Evolutionary conservation across 2,888 invertebrate species (phyloP).

Genomic region (Dasypolia templi): DNA sequence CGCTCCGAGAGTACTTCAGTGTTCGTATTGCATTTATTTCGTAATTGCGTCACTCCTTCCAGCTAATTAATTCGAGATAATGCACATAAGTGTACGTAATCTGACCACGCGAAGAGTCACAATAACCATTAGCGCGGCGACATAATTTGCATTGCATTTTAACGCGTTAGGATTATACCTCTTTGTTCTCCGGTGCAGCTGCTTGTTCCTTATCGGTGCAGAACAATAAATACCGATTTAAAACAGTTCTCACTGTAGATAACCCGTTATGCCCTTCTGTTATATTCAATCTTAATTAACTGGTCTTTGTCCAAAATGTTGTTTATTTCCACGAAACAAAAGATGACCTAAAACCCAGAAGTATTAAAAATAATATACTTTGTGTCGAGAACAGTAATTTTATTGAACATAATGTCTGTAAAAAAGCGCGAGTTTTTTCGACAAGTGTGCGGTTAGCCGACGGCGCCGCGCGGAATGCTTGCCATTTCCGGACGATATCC

Average conservation of each 20-base stretch:
- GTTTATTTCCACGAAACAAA: slow-evolving; percentile 54
- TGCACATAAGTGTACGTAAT: slow-evolving; percentile 79
- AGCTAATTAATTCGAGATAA: slow-evolving; percentile 82
- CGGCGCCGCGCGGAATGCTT: slow-evolving; percentile 86
- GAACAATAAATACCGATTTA: slow-evolving; percentile 86
- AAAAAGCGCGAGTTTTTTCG: slow-evolving; percentile 79
- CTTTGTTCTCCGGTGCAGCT: slow-evolving; percentile 88
- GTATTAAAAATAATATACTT: slow-evolving; percentile 25
- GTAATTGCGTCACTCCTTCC: slow-evolving; percentile 77
- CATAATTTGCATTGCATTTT: slow-evolving; percentile 80
- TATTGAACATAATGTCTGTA: slow-evolving; percentile 63
- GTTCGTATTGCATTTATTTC: slow-evolving; percentile 45
- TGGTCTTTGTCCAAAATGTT: slow-evolving; percentile 60
- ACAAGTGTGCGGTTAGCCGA: slow-evolving; percentile 79
- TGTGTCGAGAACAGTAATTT: slow-evolving; percentile 48
- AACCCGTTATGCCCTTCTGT: slow-evolving; percentile 75
- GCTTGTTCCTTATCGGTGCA: slow-evolving; percentile 83
- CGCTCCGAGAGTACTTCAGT: slow-evolving; percentile 11
- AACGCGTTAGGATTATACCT: slow-evolving; percentile 81
- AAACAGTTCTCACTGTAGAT: slow-evolving; percentile 83
- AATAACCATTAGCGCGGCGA: slow-evolving; percentile 71
- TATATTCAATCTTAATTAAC: slow-evolving; percentile 55
- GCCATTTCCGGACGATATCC: slow-evolving; percentile 90
- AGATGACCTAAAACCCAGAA: slow-evolving; percentile 34
- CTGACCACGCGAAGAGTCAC: slow-evolving; percentile 75